Percentiles rank a stretch among this genome's conserved stretches.
Conservation (phyloP, 2,797 vertebrate species). For the Lerista edwardsae region DNA sequence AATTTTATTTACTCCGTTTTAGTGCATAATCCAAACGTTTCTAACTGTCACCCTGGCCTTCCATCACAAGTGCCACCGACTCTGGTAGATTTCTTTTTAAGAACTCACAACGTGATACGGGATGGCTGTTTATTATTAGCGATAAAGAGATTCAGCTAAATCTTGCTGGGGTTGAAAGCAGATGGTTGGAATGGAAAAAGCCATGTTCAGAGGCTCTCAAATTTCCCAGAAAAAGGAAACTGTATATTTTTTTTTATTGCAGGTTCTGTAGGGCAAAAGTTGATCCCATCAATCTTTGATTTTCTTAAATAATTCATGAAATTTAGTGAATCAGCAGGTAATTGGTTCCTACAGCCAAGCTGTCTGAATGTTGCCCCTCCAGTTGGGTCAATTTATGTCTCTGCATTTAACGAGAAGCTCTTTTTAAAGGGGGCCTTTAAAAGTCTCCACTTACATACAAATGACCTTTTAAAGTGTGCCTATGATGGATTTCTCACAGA, state of each 20-base stretch:
- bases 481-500: constrained; percentile 38
- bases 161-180: constrained; percentile 47
- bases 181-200: constrained; percentile 32
- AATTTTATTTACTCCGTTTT: background rate
- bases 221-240: constrained; percentile 56
- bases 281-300: constrained; percentile 43
- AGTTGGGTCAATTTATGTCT: constrained; percentile 49
- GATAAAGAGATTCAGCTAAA: constrained; percentile 49
- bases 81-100: constrained; percentile 43
- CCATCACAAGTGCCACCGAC: constrained; percentile 28
- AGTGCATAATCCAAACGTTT: constrained; percentile 17
- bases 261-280: constrained; percentile 42
- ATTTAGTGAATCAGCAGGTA: constrained; percentile 26
- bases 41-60: constrained; percentile 44
- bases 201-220: constrained; percentile 38
- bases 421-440: constrained; percentile 41
- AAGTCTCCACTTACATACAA: constrained; percentile 54
- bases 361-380: constrained; percentile 4
- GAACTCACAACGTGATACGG: constrained; percentile 41
- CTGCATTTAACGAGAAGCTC: constrained; percentile 23
- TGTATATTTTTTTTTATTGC: constrained; percentile 46
- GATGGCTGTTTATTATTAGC: constrained; percentile 53
- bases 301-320: constrained; percentile 56
- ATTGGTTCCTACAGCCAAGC: constrained; percentile 44
- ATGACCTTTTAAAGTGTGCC: constrained; percentile 57